Percentiles rank a stretch among this genome's conserved stretches.
Conservation (phyloP, 2,888 invertebrate genomes). For the Eupithecia subumbrata region DNA sequence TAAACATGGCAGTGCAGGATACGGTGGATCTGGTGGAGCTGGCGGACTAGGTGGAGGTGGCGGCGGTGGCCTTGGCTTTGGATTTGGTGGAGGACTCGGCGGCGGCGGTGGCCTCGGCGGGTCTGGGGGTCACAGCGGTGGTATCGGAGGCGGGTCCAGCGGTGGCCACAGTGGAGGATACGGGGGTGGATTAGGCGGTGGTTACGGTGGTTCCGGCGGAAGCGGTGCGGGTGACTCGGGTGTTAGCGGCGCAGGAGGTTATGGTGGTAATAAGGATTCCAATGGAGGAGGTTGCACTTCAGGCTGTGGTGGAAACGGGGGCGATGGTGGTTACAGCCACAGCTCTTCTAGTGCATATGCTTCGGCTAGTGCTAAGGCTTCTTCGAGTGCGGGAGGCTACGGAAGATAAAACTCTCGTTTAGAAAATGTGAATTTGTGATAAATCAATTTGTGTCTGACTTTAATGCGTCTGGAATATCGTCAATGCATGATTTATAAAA, state of each 20-base stretch:
- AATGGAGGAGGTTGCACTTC: conserved; percentile 19
- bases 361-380: conserved; percentile 61
- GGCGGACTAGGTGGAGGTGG: conserved; percentile 47
- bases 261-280: neutral
- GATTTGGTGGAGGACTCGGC: conserved; percentile 56
- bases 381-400: conserved; percentile 67
- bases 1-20: conserved; percentile 6
- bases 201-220: conserved; percentile 44
- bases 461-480: neutral
- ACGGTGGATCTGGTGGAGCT: conserved; percentile 45
- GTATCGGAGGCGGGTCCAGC: conserved; percentile 29
- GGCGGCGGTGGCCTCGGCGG: conserved; percentile 38
- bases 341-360: conserved; percentile 52
- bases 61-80: conserved; percentile 44
- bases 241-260: conserved; percentile 24
- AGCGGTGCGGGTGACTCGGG: conserved; percentile 19
- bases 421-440: neutral
- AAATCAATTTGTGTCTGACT: neutral
- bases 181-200: conserved; percentile 42
- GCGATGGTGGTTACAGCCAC: conserved; percentile 49
- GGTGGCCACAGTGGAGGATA: conserved; percentile 42
- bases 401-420: conserved; percentile 46
- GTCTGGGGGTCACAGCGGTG: conserved; percentile 37
- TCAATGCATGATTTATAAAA: neutral
- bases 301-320: conserved; percentile 38